Percentiles rank a stretch among this genome's conserved stretches.
Evolutionary conservation across 2,797 vertebrate genomes (phyloP).

Genomic region (Molothrus aeneus): DNA sequence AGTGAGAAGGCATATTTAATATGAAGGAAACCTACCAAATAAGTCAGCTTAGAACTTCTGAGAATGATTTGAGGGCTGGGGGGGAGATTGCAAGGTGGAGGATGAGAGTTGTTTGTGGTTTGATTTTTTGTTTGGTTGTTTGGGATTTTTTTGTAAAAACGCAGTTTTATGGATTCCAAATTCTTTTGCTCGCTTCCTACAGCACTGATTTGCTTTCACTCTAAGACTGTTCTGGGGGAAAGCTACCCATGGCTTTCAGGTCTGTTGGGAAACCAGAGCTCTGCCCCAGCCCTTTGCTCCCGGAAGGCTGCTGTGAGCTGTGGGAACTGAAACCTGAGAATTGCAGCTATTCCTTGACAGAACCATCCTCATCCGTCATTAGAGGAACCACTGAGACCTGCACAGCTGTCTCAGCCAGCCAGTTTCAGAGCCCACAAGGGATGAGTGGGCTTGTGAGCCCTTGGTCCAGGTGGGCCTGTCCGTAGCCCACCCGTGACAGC

Average conservation of each 20-base stretch:
- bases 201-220: not conserved
- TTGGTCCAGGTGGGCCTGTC: not conserved
- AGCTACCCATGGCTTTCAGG: not conserved
- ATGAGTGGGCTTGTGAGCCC: not conserved
- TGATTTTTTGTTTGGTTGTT: not conserved
- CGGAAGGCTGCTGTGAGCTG: not conserved
- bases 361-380: not conserved
- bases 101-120: not conserved
- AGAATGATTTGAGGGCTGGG: not conserved
- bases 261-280: not conserved
- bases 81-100: not conserved
- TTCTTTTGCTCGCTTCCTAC: not conserved
- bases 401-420: not conserved
- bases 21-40: not conserved
- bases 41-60: not conserved
- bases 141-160: not conserved
- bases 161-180: not conserved
- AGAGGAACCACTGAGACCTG: not conserved
- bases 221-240: not conserved
- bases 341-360: not conserved
- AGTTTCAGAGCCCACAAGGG: not conserved
- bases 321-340: not conserved
- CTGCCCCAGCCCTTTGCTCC: not conserved
- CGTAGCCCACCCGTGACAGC: accelerated
- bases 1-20: not conserved